Conservation (phyloP, 2,797 vertebrate species). For the Graptemys geographica region DNA sequence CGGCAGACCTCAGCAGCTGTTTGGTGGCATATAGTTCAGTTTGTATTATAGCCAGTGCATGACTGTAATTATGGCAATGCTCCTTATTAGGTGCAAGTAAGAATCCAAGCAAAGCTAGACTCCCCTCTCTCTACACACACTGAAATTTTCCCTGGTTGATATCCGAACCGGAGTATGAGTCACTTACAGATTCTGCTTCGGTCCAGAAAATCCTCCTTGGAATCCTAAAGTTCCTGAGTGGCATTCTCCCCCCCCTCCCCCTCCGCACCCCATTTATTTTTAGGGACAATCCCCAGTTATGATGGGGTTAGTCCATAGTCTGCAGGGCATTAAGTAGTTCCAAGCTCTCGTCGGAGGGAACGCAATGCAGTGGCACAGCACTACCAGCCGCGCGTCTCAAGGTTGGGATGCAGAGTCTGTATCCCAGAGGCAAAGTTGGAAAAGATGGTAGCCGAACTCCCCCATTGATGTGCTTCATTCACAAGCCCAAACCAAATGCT, state of each 20-base stretch:
- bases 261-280: neutral
- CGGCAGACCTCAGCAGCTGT: too few relatives aligned
- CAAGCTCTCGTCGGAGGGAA: neutral
- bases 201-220: neutral
- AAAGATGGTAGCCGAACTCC: neutral
- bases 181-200: neutral
- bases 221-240: neutral
- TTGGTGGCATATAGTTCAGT: neutral
- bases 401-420: neutral
- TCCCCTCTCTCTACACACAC: neutral
- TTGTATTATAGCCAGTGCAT: neutral
- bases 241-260: neutral
- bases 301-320: neutral
- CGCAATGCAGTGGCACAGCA: neutral
- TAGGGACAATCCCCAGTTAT: neutral
- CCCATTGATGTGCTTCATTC: neutral
- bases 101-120: neutral
- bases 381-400: neutral
- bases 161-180: neutral
- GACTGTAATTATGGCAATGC: neutral
- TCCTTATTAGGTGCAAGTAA: neutral
- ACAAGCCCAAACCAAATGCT: neutral
- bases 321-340: neutral
- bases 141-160: neutral
- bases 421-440: neutral